Base-by-base conservation (phyloP, 2,888 invertebrate genomes). In the Cosmia pyralina region DNA sequence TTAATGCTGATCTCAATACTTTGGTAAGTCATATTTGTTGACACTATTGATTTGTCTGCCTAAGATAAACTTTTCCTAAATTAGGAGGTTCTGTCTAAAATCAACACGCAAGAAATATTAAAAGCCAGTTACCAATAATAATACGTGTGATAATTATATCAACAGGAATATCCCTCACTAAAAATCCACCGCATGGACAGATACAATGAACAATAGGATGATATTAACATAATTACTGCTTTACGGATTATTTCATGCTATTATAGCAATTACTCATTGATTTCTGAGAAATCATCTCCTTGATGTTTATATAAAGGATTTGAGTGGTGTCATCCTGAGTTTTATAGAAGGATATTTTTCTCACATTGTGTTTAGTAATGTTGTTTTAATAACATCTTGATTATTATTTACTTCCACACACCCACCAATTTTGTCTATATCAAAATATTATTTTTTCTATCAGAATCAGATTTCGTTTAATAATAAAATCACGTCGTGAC, bases 1-100 rank as follows among this genome's bases (percentile, higher is more conserved):
- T 98, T 85, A 97, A 97, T 91, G 96, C 97, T 88, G 98, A 98
- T 94, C 97, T 98, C 88, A 97, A 97, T 89, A 97, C 97, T 85
- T 92, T 98, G 97, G 98, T 98, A 92, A 97, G 97, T 52, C 52
- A 22, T 50, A 19, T 50, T 50, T 50, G 10, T 50, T 50, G 8
- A 38, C 38, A 22, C 38, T 53, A n/a, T 50, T 22, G 22, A 65
- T 11, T 22, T 65, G 11, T 4, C 11, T 11, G 22, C 11, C 17
- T 50, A n/a, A 17, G n/a, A 11, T 22, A 52, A n/a, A n/a, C 19
- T 10, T 50, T 50, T 50, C 17, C 10, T 22, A 41, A 28, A 19
- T 17, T 2, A 11, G 6, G 1, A 53, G 13, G 15, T 57, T 44
- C 48, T 44, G 8, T 41, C 17, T 22, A 53, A 4, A 3, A 38